Base-by-base conservation (phyloP, 1,140 invertebrate species). In the Hetaerina americana region DNA sequence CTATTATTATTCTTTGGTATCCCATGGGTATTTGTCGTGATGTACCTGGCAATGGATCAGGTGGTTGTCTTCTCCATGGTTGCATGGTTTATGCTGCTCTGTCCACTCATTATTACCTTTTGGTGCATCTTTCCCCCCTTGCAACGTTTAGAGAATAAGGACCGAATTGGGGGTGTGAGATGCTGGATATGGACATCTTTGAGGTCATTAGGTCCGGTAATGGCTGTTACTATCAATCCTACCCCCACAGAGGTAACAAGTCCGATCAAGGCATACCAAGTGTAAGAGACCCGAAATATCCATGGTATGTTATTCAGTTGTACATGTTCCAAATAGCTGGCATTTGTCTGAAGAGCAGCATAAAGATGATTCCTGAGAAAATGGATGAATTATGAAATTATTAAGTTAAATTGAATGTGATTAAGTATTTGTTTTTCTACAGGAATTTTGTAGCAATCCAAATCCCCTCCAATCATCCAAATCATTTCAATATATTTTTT, bases 261-360 rank as follows among this genome's bases (percentile, higher is more conserved):
- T 0, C 90, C 92, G 18, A 93, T 87, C 27, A 86, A 86, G n/a
- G 89, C 88, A 78, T 90, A 91, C 90, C 90, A 91, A 74, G 91
- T 81, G 79, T 90, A 92, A 27, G 89, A 90, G 66, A 90, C 81
- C 77, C 86, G 80, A 76, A 85, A 91, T 26, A 68, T 68, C 67
- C 25, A 26, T 18, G 67, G 67, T 18, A 25, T 25, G 6, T 68
- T 25, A n/a, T 57, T 12, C 40, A 57, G n/a, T n/a, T n/a, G n/a
- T n/a, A n/a, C n/a, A n/a, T n/a, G n/a, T n/a, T n/a, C n/a, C n/a
- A n/a, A n/a, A n/a, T n/a, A n/a, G n/a, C n/a, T n/a, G n/a, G n/a
- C n/a, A n/a, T n/a, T n/a, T n/a, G 22, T 3, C 15, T 12, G 40
- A 12, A 57, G 22, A 57, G 40, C 15, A 10, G 15, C 40, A 57